Conservation (phyloP, 2,888 invertebrate genomes). For the Meiosimyza platycephala region DNA sequence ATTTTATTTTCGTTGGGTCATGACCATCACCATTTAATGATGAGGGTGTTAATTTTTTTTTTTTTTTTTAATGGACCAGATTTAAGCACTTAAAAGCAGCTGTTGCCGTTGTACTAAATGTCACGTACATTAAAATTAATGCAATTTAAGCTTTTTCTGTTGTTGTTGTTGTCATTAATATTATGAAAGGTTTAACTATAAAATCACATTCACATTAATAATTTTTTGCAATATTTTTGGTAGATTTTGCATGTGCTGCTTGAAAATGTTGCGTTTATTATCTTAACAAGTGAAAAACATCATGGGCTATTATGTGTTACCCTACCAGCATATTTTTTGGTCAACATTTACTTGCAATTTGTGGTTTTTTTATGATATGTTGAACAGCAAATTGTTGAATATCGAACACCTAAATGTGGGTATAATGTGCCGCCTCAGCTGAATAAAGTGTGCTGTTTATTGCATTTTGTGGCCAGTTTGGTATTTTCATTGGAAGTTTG, state of each 20-base stretch:
- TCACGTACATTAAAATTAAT: background rate
- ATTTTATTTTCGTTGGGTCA: too few relatives aligned
- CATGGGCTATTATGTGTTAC: too few relatives aligned
- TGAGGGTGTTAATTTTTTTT: conserved; percentile 24
- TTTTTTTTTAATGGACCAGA: background rate
- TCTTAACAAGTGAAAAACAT: too few relatives aligned
- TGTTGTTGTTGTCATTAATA: conserved; percentile 37
- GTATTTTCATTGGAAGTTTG: too few relatives aligned
- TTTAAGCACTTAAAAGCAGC: conserved; percentile 39
- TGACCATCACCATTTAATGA: too few relatives aligned
- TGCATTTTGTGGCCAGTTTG: conserved; percentile 44
- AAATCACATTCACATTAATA: too few relatives aligned
- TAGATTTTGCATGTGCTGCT: too few relatives aligned
- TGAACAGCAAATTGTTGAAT: conserved; percentile 40
- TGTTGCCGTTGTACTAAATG: conserved; percentile 44
- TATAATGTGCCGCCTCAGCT: background rate
- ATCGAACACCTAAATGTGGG: background rate
- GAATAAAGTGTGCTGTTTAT: conserved; percentile 44
- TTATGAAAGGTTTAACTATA: too few relatives aligned
- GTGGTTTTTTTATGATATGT: conserved; percentile 55
- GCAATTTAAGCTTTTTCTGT: conserved; percentile 34
- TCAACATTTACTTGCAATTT: conserved; percentile 59
- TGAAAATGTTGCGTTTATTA: too few relatives aligned
- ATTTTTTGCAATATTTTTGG: too few relatives aligned
- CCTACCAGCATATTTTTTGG: conserved; percentile 41